Evolutionary conservation across 2,113 vertebrate species (phyloP).

Genomic region (Lynx canadensis): DNA sequence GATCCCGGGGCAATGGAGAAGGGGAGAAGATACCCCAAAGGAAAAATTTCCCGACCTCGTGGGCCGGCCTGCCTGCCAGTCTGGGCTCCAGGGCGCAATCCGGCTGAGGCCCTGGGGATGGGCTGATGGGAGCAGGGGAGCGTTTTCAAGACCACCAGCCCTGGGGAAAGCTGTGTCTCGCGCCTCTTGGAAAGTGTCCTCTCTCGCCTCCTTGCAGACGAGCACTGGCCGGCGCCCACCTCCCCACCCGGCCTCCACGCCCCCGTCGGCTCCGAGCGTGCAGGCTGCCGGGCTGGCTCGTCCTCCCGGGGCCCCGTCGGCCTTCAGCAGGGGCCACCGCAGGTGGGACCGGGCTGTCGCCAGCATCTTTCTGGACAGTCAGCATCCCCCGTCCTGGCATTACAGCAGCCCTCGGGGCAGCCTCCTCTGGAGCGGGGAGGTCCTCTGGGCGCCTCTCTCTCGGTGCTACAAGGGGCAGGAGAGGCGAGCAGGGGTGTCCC

Average conservation of each 20-base stretch:
- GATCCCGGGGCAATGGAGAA: neutral
- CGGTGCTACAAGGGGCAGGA: neutral
- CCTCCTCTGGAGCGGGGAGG: no score
- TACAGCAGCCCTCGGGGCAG: no score
- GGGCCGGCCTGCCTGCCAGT: neutral
- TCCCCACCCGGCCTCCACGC: neutral
- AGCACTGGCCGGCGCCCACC: fast-evolving
- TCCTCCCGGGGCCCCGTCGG: fast-evolving
- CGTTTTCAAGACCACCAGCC: neutral
- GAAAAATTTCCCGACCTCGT: neutral
- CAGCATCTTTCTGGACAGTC: neutral
- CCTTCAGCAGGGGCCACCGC: fast-evolving
- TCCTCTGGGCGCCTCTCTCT: neutral
- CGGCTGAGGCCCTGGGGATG: neutral
- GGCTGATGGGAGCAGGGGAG: fast-evolving
- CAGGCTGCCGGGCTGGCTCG: fast-evolving
- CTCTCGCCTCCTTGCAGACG: no score
- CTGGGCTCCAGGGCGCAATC: neutral
- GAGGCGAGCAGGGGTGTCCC: neutral
- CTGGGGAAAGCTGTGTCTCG: neutral
- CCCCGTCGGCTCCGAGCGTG: fast-evolving
- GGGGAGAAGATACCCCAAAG: no score
- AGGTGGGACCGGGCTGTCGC: fast-evolving
- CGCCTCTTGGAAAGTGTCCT: neutral
- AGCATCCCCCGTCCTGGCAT: neutral